Evolutionary conservation across 2,888 invertebrate genomes (phyloP).

Genomic region (Hanleya hanleyi): DNA sequence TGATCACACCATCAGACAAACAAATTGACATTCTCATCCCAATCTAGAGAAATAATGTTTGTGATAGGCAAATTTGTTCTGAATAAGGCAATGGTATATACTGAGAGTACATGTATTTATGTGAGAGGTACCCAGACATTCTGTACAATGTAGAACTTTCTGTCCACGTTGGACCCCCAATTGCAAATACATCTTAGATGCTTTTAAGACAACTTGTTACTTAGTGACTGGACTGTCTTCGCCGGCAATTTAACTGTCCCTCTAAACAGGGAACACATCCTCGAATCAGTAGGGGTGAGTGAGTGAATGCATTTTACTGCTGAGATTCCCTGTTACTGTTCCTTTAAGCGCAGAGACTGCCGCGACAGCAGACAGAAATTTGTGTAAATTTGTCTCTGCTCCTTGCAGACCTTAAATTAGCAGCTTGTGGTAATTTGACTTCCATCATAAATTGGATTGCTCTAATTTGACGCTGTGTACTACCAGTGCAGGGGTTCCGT

Average conservation of each 20-base stretch:
- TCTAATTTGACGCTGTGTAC: background rate
- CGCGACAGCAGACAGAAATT: background rate
- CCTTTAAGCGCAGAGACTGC: background rate
- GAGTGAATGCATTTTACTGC: background rate
- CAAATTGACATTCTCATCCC: too few species aligned
- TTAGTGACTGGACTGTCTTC: background rate
- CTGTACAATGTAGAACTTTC: too few species aligned
- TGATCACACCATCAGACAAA: too few species aligned
- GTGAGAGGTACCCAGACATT: too few species aligned
- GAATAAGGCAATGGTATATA: too few species aligned
- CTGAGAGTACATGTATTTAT: too few species aligned
- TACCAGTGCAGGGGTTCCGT: background rate
- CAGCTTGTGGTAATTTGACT: background rate
- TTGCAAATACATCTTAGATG: background rate
- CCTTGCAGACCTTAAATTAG: background rate
- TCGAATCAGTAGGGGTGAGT: background rate
- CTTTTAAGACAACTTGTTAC: constrained; percentile 1
- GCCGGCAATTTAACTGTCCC: background rate
- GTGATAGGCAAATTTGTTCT: too few species aligned
- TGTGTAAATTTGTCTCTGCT: background rate
- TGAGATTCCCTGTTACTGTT: background rate
- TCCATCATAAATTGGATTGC: constrained; percentile 6
- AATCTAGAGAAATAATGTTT: too few species aligned
- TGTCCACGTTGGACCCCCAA: background rate
- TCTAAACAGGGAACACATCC: background rate